Conservation (phyloP, 2,113 vertebrate species). For the Cercopithecus mona region DNA sequence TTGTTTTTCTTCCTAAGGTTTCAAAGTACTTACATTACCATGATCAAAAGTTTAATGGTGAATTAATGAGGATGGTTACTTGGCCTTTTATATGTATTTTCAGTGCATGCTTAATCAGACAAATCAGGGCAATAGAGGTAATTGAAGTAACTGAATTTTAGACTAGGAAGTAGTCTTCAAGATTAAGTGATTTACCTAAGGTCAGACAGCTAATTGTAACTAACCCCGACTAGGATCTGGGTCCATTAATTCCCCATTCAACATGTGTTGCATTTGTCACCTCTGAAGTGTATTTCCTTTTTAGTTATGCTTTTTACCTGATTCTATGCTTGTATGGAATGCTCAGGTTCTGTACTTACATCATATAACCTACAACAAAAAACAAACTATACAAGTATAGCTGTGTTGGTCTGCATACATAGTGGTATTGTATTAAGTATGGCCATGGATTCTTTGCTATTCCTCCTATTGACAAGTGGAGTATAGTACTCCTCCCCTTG, state of each 20-base stretch:
- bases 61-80: slow-evolving; percentile 70
- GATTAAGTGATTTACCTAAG: slow-evolving; percentile 62
- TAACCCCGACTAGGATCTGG: neutral
- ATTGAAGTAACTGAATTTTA: slow-evolving; percentile 64
- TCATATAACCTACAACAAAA: neutral
- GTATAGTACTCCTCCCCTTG: neutral
- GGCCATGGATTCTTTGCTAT: neutral
- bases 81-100: slow-evolving; percentile 53
- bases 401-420: neutral
- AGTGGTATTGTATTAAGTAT: neutral
- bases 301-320: neutral
- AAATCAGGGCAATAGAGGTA: slow-evolving; percentile 59
- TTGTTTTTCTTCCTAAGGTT: slow-evolving; percentile 57
- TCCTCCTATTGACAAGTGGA: neutral
- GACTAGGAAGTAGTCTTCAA: slow-evolving; percentile 24
- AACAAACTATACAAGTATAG: neutral
- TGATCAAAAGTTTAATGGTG: slow-evolving; percentile 67
- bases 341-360: neutral
- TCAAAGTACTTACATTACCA: slow-evolving; percentile 60
- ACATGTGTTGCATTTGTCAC: slow-evolving; percentile 28
- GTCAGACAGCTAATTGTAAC: slow-evolving; percentile 66
- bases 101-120: slow-evolving; percentile 54
- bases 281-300: slow-evolving; percentile 11
- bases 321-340: neutral
- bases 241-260: slow-evolving; percentile 24